Conservation (phyloP, 1,140 invertebrate genomes). For the Condylostylus longicornis region DNA sequence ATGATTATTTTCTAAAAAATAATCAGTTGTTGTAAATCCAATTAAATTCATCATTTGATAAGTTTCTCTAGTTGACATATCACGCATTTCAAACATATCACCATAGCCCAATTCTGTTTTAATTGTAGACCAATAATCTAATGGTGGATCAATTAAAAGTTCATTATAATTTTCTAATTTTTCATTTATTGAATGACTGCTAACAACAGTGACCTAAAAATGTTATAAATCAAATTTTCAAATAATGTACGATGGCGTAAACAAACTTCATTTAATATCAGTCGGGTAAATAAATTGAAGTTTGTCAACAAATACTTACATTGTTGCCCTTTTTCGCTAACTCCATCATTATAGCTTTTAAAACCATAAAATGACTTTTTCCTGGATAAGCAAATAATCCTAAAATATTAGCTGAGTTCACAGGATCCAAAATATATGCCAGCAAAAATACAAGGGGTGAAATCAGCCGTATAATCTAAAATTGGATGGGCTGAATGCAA, state of each 20-base stretch:
- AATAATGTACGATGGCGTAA: background rate
- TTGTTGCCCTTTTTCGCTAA: constrained; percentile 23
- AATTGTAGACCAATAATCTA: constrained; percentile 22
- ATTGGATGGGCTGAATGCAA: no score
- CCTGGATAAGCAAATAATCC: constrained; percentile 25
- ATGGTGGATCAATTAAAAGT: constrained; percentile 18
- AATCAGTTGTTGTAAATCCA: constrained; percentile 15
- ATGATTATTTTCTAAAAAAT: constrained; percentile 16
- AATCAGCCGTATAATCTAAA: no score
- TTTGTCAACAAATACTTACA: constrained; percentile 10
- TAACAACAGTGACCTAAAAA: constrained; percentile 19
- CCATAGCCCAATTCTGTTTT: constrained; percentile 9
- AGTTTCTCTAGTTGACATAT: constrained; percentile 9
- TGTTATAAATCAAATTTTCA: background rate
- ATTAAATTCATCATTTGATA: constrained; percentile 15
- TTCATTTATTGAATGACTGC: constrained; percentile 19
- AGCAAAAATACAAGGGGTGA: no score
- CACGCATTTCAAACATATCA: constrained; percentile 13
- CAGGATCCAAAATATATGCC: no score
- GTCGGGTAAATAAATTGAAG: background rate
- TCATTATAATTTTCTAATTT: constrained; percentile 18
- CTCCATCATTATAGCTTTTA: constrained; percentile 25
- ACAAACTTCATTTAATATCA: background rate
- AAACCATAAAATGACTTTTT: constrained; percentile 29
- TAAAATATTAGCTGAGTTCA: no score